phyloP scores from a whole-genome alignment of 2,113 vertebrate genomes.

The Malurus elegans region DNA sequence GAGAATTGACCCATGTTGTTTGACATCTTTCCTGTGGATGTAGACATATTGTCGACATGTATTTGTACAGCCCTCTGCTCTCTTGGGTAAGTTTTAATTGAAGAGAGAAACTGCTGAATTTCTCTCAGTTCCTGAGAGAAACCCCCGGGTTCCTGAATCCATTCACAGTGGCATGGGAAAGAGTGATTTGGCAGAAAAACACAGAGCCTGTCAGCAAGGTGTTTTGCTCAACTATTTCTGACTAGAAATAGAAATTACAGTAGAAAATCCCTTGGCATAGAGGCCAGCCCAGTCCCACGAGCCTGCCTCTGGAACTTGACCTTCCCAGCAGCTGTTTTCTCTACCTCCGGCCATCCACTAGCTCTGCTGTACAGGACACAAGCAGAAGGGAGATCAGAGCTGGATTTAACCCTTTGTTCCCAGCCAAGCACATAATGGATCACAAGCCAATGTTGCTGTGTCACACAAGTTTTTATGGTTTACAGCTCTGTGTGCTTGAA shows the following conservation, averaged over 20 bases:
- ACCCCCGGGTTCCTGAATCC: background rate
- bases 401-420: background rate
- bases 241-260: background rate
- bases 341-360: background rate
- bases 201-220: background rate
- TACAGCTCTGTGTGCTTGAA: background rate
- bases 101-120: background rate
- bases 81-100: background rate
- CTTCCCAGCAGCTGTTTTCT: background rate
- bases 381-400: background rate
- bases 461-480: accelerated
- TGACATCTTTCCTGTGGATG: background rate
- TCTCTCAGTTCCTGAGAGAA: background rate
- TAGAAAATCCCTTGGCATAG: background rate
- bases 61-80: background rate
- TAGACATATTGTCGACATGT: background rate
- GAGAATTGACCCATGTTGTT: background rate
- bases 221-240: background rate
- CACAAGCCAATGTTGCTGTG: background rate
- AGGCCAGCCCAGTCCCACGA: background rate
- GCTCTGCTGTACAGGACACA: background rate
- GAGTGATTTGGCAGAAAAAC: background rate
- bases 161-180: background rate
- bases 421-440: accelerated
- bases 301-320: background rate